A percentile compares a stretch with the other conserved stretches of the same genome.
Evolutionary conservation across 2,888 invertebrate species (phyloP).

Genomic region (Raillietiella orientalis): DNA sequence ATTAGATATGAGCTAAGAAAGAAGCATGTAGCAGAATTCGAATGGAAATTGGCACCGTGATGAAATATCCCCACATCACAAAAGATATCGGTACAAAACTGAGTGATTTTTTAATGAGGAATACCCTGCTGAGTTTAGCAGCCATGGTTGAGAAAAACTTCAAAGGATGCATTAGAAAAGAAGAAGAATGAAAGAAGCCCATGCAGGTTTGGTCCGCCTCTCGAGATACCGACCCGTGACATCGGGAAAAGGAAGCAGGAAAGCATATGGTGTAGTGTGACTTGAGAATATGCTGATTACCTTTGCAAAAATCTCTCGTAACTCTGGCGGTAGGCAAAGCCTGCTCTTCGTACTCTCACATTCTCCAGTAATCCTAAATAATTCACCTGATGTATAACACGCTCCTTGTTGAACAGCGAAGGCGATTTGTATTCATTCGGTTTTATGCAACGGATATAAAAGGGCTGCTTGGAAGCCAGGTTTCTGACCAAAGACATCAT

Average conservation of each 20-base stretch:
- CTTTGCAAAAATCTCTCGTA: conserved; percentile 71
- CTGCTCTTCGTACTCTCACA: conserved; percentile 75
- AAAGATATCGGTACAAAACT: too few relatives aligned
- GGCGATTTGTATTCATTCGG: conserved; percentile 83
- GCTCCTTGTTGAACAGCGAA: conserved; percentile 45
- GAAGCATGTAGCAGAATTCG: too few relatives aligned
- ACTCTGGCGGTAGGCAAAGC: conserved; percentile 79
- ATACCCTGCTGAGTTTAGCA: too few relatives aligned
- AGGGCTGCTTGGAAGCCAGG: conserved; percentile 66
- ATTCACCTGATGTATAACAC: conserved; percentile 20
- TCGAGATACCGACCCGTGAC: too few relatives aligned
- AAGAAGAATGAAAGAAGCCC: not conserved
- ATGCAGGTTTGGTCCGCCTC: too few relatives aligned
- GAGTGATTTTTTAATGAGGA: too few relatives aligned
- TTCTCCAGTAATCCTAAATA: conserved; percentile 84
- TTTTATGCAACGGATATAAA: conserved; percentile 88
- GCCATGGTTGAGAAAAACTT: conserved; percentile 3
- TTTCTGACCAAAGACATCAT: conserved; percentile 68
- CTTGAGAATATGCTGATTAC: too few relatives aligned
- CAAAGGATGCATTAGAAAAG: conserved; percentile 2
- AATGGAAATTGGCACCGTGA: too few relatives aligned
- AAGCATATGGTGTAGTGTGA: too few relatives aligned
- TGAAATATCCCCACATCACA: too few relatives aligned
- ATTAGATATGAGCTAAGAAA: too few relatives aligned
- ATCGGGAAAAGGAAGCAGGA: too few relatives aligned